Percentiles rank a stretch among this genome's conserved stretches.
phyloP scores from a whole-genome alignment of 2,888 invertebrate species.

The Leucozona laternaria region DNA sequence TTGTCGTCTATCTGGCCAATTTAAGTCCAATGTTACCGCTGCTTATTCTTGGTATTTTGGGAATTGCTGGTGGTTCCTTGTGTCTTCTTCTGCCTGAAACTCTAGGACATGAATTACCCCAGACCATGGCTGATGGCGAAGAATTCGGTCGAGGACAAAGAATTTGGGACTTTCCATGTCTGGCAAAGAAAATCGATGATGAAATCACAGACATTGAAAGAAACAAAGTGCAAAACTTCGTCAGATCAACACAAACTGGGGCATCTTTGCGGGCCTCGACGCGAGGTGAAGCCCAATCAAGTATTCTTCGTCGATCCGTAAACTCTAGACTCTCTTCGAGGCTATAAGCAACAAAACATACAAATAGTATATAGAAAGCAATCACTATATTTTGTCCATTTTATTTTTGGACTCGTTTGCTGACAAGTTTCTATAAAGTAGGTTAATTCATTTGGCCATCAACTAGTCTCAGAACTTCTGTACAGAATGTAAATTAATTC shows the following conservation, averaged over 20 bases:
- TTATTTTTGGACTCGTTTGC: slow-evolving; percentile 59
- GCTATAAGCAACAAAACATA: slow-evolving; percentile 75
- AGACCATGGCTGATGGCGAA: slow-evolving; percentile 94
- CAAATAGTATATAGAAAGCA: slow-evolving; percentile 16
- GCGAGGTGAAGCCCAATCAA: slow-evolving; percentile 87
- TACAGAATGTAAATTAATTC: slow-evolving; percentile 39
- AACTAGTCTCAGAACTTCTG: slow-evolving; percentile 71
- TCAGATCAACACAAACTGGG: slow-evolving; percentile 82
- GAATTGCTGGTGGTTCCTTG: slow-evolving; percentile 90
- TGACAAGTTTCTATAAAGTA: slow-evolving; percentile 35
- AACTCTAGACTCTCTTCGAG: slow-evolving; percentile 84
- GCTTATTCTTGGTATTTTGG: slow-evolving; percentile 90
- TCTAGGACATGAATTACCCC: slow-evolving; percentile 92
- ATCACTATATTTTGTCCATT: slow-evolving; percentile 14
- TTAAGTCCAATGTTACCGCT: slow-evolving; percentile 90
- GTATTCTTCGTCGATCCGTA: slow-evolving; percentile 85
- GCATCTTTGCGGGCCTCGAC: slow-evolving; percentile 86
- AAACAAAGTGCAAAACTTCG: slow-evolving; percentile 78
- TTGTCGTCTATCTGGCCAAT: slow-evolving; percentile 92
- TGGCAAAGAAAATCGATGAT: slow-evolving; percentile 86
- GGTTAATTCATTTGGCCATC: slow-evolving; percentile 61
- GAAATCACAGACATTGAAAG: slow-evolving; percentile 77
- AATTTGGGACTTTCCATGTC: slow-evolving; percentile 92
- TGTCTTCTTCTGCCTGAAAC: slow-evolving; percentile 93
- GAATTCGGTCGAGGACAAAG: slow-evolving; percentile 91